These are phyloP conservation scores for Diadumene lineata DNA, from an alignment of 92 coral and sea anemone species.

Conservation along the genomic window DNA sequence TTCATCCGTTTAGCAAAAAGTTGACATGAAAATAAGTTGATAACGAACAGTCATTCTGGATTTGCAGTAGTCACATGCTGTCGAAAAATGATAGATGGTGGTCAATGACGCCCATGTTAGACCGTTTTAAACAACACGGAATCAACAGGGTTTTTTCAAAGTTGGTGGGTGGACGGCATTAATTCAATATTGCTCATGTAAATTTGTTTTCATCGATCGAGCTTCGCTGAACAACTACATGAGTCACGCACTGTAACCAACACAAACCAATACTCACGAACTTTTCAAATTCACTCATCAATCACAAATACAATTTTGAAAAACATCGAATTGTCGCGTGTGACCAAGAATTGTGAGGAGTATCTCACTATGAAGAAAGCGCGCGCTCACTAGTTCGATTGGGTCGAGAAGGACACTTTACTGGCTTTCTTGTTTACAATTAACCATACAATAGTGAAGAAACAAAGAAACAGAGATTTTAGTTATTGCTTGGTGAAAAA, in stretches of 20 bases:
- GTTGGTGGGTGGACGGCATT: slow-evolving; percentile 12
- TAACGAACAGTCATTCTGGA: background rate
- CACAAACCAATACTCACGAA: slow-evolving; percentile 20
- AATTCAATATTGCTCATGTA: slow-evolving; percentile 25
- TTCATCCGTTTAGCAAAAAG: background rate
- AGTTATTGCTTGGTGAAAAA: background rate
- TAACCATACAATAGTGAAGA: background rate
- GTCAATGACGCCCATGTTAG: background rate
- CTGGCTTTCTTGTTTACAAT: slow-evolving; percentile 9
- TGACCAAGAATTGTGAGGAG: background rate
- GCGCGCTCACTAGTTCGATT: background rate
- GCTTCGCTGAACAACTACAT: slow-evolving; percentile 23
- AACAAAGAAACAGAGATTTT: background rate
- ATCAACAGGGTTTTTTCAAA: background rate
- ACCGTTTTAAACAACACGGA: slow-evolving; percentile 6
- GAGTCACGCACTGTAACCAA: slow-evolving; percentile 33
- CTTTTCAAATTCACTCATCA: background rate
- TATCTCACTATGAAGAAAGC: background rate
- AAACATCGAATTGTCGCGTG: background rate
- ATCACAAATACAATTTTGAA: background rate
- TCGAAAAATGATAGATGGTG: background rate
- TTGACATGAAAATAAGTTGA: background rate
- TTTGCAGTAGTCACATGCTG: background rate
- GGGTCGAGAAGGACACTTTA: background rate
- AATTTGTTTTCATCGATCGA: slow-evolving; percentile 26